A percentile compares a stretch with the other conserved stretches of the same genome.
phyloP scores from a whole-genome alignment of 92 coral and sea anemone species.

The Epizoanthus stellaris region DNA sequence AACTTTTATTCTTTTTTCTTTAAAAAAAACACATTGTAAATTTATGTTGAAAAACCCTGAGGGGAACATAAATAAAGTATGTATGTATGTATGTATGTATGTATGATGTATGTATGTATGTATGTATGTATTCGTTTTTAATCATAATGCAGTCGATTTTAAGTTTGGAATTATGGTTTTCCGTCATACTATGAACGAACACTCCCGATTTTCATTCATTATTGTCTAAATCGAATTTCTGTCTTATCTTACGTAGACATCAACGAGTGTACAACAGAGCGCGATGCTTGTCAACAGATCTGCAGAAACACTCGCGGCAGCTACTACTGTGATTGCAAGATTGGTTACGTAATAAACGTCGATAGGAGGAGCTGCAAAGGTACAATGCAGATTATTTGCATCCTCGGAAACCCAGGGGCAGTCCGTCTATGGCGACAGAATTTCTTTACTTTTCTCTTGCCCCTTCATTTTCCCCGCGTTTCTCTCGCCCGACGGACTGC shows the following conservation, averaged over 20 bases:
- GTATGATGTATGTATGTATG: no score
- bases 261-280: slow-evolving; percentile 65
- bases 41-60: no score
- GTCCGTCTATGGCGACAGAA: not conserved
- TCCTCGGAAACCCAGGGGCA: not conserved
- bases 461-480: no score
- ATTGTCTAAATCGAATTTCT: not conserved
- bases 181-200: not conserved
- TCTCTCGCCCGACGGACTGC: no score
- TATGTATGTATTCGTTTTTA: no score
- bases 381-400: not conserved
- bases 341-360: slow-evolving; percentile 56
- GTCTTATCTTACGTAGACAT: slow-evolving; percentile 46
- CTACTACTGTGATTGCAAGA: slow-evolving; percentile 66
- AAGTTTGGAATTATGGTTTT: no score
- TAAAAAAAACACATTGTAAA: no score
- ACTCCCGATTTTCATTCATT: not conserved
- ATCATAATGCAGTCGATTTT: no score
- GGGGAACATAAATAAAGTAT: no score
- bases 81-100: no score
- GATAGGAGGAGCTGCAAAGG: slow-evolving; percentile 70
- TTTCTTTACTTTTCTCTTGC: no score
- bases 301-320: slow-evolving; percentile 80
- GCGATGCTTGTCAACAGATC: slow-evolving; percentile 66
- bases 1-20: no score